Evolutionary conservation across 2,888 invertebrate species (phyloP).

Genomic region (Strigamia crassipes): DNA sequence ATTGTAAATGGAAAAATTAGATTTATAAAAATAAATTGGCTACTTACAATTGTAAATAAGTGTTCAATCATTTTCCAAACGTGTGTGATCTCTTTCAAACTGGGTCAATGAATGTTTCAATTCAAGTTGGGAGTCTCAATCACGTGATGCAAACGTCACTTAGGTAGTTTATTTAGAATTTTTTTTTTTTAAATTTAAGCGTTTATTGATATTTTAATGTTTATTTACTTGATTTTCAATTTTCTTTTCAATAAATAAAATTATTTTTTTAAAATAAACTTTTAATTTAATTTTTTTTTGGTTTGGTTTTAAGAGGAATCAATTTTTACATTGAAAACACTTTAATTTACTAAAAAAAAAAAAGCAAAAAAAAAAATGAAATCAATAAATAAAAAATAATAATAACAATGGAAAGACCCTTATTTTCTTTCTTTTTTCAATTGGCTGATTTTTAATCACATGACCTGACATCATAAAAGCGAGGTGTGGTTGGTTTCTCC

Average conservation of each 20-base stretch:
- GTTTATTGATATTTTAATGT: background rate
- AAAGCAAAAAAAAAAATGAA: background rate
- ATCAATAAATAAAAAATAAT: background rate
- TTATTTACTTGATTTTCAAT: background rate
- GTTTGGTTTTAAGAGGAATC: too few relatives aligned
- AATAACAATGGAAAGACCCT: background rate
- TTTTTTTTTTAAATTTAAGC: background rate
- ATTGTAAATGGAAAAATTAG: background rate
- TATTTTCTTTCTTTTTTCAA: background rate
- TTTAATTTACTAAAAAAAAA: background rate
- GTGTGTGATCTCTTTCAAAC: background rate
- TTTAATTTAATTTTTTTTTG: too few relatives aligned
- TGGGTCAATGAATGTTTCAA: background rate
- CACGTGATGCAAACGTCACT: background rate
- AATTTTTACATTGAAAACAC: too few relatives aligned
- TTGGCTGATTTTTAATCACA: background rate
- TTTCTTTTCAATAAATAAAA: too few relatives aligned
- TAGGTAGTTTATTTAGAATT: background rate
- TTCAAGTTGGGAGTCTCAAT: background rate
- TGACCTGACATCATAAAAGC: background rate
- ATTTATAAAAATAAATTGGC: background rate
- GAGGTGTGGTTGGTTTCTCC: slow-evolving; percentile 27
- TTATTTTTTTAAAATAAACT: too few relatives aligned
- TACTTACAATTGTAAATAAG: background rate
- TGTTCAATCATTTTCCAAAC: background rate